Evolutionary conservation across 2,888 invertebrate genomes (phyloP).

Genomic region (Punctoribates punctum): DNA sequence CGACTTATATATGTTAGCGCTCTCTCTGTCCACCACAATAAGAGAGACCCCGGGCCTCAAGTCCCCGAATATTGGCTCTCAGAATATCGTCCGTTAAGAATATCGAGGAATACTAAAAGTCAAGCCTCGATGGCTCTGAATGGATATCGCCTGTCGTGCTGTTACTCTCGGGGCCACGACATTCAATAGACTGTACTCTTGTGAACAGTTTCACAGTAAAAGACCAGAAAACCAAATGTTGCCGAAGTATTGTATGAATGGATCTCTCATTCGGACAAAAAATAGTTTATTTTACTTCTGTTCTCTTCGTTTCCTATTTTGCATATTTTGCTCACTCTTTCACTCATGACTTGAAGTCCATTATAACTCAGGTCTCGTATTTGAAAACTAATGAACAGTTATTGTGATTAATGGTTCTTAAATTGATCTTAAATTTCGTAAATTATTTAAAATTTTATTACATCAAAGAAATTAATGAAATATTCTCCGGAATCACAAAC

Average conservation of each 20-base stretch:
- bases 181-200: constrained; percentile 25
- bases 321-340: neutral
- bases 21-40: neutral
- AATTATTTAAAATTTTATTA: neutral
- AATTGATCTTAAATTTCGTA: neutral
- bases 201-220: neutral
- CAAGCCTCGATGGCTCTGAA: constrained; percentile 27
- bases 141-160: constrained; percentile 25
- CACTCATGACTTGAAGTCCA: neutral
- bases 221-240: constrained; percentile 12
- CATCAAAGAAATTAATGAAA: neutral
- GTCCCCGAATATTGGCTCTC: neutral
- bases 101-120: constrained; percentile 12
- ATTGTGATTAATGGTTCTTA: neutral
- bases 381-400: neutral
- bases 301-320: neutral
- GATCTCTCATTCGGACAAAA: neutral
- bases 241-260: neutral
- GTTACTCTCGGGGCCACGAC: neutral
- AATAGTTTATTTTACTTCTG: neutral
- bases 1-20: neutral
- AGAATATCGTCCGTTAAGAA: constrained; percentile 6
- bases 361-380: neutral
- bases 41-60: neutral
- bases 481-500: neutral